These are phyloP conservation scores for Zalophus californianus DNA, from an alignment of 2,797 vertebrate species.

Conservation along the genomic window DNA sequence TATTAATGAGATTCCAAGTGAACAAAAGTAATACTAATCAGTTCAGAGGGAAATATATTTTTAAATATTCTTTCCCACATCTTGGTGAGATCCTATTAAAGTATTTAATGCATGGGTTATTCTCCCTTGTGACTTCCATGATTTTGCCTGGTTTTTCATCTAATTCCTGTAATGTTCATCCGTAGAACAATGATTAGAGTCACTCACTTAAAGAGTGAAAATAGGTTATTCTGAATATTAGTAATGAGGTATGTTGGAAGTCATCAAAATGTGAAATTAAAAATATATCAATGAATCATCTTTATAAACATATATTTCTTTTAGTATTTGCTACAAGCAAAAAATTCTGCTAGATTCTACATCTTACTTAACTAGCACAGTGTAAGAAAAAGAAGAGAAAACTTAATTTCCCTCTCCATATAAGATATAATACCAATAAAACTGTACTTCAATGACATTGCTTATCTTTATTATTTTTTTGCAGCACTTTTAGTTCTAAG, in stretches of 20 bases:
- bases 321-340: conserved; percentile 28
- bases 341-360: conserved; percentile 17
- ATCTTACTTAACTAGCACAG: not conserved
- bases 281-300: conserved; percentile 54
- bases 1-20: conserved; percentile 39
- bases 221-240: conserved; percentile 37
- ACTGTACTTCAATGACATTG: not conserved
- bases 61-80: conserved; percentile 64
- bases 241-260: conserved; percentile 26
- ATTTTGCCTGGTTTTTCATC: conserved; percentile 66
- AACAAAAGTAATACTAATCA: conserved; percentile 67
- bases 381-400: not conserved
- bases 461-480: not conserved
- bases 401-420: not conserved
- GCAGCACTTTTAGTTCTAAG: conserved; percentile 1
- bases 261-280: conserved; percentile 72
- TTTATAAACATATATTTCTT: conserved; percentile 49
- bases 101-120: conserved; percentile 66
- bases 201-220: conserved; percentile 34
- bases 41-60: conserved; percentile 70
- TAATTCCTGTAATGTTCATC: conserved; percentile 29
- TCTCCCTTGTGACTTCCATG: conserved; percentile 47
- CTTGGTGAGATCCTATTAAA: conserved; percentile 62
- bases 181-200: conserved; percentile 56
- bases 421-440: not conserved